phyloP scores from a whole-genome alignment of 1,140 invertebrate species.

The Cotesia chilonis region DNA sequence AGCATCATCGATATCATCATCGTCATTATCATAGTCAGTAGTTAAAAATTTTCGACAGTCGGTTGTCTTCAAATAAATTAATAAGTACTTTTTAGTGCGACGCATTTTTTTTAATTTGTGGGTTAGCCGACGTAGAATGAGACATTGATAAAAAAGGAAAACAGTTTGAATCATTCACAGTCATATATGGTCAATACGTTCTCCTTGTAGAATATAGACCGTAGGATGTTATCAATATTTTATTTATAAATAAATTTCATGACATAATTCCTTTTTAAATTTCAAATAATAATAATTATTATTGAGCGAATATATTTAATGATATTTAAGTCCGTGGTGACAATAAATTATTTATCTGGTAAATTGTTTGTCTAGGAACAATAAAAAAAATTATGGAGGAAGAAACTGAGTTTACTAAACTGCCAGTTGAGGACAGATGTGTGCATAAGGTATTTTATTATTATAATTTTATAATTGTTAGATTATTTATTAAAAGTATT shows the following conservation, averaged over 20 bases:
- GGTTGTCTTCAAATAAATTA: too few species aligned
- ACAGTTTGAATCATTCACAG: conserved; percentile 10
- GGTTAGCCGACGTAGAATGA: too few species aligned
- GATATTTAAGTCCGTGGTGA: too few species aligned
- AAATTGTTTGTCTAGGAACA: conserved; percentile 6
- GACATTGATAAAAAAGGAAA: conserved; percentile 8
- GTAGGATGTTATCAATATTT: background rate
- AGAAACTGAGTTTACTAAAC: conserved; percentile 91
- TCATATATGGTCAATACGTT: conserved; percentile 12
- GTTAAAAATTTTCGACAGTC: too few species aligned
- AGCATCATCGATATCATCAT: too few species aligned
- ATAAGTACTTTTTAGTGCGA: too few species aligned
- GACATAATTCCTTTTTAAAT: background rate
- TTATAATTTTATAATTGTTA: background rate
- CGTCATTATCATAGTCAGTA: too few species aligned
- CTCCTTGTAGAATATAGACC: background rate
- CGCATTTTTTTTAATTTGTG: too few species aligned
- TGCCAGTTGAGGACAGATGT: conserved; percentile 90
- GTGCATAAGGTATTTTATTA: conserved; percentile 78
- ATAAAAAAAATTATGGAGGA: conserved; percentile 74
- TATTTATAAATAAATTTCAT: background rate
- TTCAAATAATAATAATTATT: too few species aligned
- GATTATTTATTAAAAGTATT: conserved; percentile 11
- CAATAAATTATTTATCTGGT: too few species aligned
- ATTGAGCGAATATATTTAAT: too few species aligned